Conservation (phyloP, 2,888 invertebrate genomes). For the Chalcosyrphus nemorum region DNA sequence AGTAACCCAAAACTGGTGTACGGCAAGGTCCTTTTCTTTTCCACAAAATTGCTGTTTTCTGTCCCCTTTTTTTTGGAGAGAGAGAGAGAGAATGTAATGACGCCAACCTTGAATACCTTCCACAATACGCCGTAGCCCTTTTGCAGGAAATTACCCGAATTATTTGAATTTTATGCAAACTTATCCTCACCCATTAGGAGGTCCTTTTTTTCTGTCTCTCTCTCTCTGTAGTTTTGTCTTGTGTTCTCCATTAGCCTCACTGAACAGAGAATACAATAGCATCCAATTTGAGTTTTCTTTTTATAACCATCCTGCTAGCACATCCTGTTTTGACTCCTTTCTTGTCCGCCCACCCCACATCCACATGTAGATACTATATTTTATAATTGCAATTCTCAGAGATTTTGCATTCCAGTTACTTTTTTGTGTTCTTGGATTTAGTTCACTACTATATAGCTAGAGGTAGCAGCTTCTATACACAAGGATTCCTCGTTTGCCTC, state of each 20-base stretch:
- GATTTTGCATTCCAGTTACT: constrained; percentile 60
- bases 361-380: not conserved
- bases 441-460: too few relatives aligned
- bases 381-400: constrained; percentile 69
- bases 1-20: constrained; percentile 35
- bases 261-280: constrained; percentile 41
- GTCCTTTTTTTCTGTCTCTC: constrained; percentile 9
- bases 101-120: constrained; percentile 53
- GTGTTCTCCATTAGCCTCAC: constrained; percentile 38
- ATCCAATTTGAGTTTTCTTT: constrained; percentile 26
- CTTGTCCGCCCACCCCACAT: too few relatives aligned
- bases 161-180: constrained; percentile 73
- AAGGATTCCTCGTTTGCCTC: constrained; percentile 33
- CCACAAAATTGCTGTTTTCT: constrained; percentile 18
- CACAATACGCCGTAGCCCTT: constrained; percentile 30
- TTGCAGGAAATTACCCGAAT: constrained; percentile 55
- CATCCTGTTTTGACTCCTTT: not conserved
- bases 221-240: not conserved
- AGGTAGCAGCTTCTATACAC: too few relatives aligned
- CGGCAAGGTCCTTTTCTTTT: not conserved
- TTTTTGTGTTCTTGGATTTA: constrained; percentile 43
- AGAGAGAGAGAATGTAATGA: constrained; percentile 20
- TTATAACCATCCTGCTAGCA: not conserved
- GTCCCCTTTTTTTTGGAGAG: not conserved
- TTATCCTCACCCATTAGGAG: constrained; percentile 48